Conservation (phyloP, 2,113 vertebrate genomes). For the Myotis yumanensis region DNA sequence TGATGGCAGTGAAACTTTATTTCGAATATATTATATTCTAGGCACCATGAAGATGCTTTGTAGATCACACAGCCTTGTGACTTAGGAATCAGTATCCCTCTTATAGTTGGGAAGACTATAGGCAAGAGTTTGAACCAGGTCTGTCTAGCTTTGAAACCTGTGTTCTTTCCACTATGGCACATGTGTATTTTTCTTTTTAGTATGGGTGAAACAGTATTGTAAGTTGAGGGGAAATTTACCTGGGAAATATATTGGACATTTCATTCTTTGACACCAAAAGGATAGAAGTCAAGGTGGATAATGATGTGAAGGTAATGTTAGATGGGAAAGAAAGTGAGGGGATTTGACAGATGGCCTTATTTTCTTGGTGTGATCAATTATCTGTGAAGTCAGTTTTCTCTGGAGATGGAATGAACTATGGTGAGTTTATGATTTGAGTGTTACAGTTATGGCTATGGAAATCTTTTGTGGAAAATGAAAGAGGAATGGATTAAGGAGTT, state of each 20-base stretch:
- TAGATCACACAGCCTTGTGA: background rate
- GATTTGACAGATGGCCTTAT: conserved; percentile 33
- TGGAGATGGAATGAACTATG: conserved; percentile 23
- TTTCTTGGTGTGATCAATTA: conserved; percentile 40
- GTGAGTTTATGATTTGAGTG: conserved; percentile 20
- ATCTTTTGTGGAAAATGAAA: conserved; percentile 47
- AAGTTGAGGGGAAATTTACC: conserved; percentile 5
- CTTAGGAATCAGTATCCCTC: background rate
- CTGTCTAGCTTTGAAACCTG: background rate
- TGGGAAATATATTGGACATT: conserved; percentile 27
- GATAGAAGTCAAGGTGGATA: conserved; percentile 24
- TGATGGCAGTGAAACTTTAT: background rate
- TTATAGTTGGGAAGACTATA: conserved; percentile 17
- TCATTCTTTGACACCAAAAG: conserved; percentile 30
- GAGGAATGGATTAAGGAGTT: conserved; percentile 16
- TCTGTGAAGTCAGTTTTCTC: background rate
- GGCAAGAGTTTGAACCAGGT: conserved; percentile 20
- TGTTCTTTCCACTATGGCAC: conserved; percentile 8
- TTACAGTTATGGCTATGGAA: conserved; percentile 25
- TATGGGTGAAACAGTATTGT: background rate
- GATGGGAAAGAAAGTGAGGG: background rate
- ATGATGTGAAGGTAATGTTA: background rate
- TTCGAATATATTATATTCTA: background rate
- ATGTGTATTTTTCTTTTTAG: conserved; percentile 23
- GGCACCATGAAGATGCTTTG: conserved; percentile 31